A percentile compares a stretch with the other conserved stretches of the same genome.
Conservation (phyloP, 2,113 vertebrate species). For the Notiomystis cincta region DNA sequence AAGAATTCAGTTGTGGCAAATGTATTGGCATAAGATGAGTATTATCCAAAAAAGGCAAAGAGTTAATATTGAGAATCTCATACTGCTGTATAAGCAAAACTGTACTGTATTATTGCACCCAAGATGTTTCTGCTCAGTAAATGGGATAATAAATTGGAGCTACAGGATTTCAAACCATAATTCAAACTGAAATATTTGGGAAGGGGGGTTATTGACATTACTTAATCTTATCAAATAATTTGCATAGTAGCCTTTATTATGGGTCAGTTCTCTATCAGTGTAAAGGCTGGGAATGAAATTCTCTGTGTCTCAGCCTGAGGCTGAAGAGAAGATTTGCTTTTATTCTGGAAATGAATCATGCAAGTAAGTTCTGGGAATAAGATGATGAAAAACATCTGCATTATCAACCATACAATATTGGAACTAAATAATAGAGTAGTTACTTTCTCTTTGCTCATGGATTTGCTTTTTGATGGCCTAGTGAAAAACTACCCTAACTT, state of each 20-base stretch:
- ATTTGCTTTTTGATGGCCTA: background rate
- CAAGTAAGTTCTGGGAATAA: background rate
- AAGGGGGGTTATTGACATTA: background rate
- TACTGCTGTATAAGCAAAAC: background rate
- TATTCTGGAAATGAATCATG: background rate
- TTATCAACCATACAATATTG: background rate
- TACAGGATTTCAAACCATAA: background rate
- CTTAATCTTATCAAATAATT: background rate
- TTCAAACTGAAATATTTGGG: background rate
- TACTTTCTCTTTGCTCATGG: background rate
- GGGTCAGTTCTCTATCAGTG: background rate
- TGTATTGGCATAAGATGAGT: background rate
- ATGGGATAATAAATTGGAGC: background rate
- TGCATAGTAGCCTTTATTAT: background rate
- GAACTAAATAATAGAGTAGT: background rate
- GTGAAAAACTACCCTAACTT: background rate
- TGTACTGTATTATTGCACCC: background rate
- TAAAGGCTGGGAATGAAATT: background rate
- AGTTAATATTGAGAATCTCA: background rate
- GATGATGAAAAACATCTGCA: background rate
- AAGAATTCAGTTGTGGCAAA: background rate
- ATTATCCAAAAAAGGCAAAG: background rate
- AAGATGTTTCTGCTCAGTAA: background rate
- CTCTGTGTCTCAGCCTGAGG: background rate
- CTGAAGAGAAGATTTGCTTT: background rate